Evolutionary conservation across 2,797 vertebrate species (phyloP), one percentile per base, ranked within the genome.

Genomic region (Odontamblyopus lacepedii): DNA sequence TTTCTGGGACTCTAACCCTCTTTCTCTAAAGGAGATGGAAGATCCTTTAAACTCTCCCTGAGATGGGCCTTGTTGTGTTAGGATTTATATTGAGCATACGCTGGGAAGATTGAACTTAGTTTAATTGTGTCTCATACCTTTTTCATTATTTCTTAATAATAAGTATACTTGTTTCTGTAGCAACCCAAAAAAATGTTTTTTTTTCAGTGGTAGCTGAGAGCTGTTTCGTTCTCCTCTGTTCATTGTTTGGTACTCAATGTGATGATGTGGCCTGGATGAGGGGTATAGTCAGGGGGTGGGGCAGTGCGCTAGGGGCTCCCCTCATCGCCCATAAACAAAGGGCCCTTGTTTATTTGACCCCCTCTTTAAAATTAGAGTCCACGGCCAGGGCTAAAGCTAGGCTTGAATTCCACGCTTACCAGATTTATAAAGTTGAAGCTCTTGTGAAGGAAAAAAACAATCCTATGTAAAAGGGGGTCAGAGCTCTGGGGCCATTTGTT

Each of bases 341-440:
- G 90, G 71, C 87, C 91, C 88, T 92, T 93, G 89, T 94, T 85
- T 88, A 69, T 87, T 75, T 93, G 89, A 92, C 90, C 89, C 89
- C 81, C 80, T 82, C 80, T 87, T 74, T 65, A 82, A 72, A 73
- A 82, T 79, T 62, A 75, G 77, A 85, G 86, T 85, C 82, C 79
- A 62, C 72, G 85, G 82, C 77, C 84, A 9, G 51, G 73, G 48
- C 77, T 82, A 76, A 78, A 81, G 75, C 80, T 1, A 69, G 68
- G 78, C 57, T 85, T 79, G 86, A 88, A 86, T 89, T 88, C 80
- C 68, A 79, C 74, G 27, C 57, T 60, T 18, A 29, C 57, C 57
- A 60, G 57, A 30, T 60, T 30, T 60, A 60, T 27, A 27, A 30
- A 57, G 55, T 57, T 23, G 55, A 57, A 57, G 55, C 55, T 23